Conservation (phyloP, 2,888 invertebrate species). For the Calameuta idolon region DNA sequence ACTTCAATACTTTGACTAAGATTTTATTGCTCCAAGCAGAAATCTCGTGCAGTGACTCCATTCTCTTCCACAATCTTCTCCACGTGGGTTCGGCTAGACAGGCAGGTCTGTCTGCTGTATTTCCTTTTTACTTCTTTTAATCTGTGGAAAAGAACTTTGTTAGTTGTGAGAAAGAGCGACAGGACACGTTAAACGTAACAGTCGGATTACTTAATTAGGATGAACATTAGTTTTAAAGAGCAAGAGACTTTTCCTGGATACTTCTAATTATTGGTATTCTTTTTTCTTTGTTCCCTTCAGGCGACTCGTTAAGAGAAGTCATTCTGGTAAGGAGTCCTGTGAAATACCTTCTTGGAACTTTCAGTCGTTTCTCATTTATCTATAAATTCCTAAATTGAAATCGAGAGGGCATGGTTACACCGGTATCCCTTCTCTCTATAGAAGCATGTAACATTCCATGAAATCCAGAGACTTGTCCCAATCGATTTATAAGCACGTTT, state of each 20-base stretch:
- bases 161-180: background rate
- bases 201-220: background rate
- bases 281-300: background rate
- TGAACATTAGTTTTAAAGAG: background rate
- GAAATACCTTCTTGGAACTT: background rate
- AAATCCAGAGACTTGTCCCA: constrained; percentile 33
- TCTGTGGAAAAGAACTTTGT: background rate
- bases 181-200: background rate
- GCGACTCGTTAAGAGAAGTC: background rate
- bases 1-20: background rate
- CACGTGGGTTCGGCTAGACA: background rate
- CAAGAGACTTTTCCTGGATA: background rate
- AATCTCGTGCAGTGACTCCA: background rate
- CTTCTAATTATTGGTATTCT: background rate
- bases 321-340: background rate
- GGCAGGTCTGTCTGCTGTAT: background rate
- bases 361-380: background rate
- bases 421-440: constrained; percentile 5
- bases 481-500: constrained; percentile 21
- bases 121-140: background rate
- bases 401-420: background rate
- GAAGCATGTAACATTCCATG: constrained; percentile 20
- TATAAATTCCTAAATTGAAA: background rate
- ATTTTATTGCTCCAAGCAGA: background rate
- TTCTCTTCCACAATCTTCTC: background rate